phyloP scores from a whole-genome alignment of 2,797 vertebrate species.

The Tenualosa thibaudeaui region DNA sequence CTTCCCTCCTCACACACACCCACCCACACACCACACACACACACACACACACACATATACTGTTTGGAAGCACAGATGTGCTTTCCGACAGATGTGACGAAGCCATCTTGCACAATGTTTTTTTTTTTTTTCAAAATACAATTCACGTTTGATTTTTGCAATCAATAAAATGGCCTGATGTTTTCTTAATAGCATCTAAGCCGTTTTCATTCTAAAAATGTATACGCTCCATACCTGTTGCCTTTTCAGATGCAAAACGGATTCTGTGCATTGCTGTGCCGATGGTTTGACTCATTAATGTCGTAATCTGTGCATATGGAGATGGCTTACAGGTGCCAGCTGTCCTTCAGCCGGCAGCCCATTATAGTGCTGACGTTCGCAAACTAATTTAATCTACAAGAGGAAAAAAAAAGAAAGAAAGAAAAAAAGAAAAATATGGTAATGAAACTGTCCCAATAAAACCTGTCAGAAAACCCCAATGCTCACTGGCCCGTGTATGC shows the following conservation, averaged over 20 bases:
- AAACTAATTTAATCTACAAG: constrained; percentile 11
- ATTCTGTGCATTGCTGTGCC: not conserved
- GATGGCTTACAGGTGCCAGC: not conserved
- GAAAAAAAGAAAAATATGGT: constrained; percentile 26
- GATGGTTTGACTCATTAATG: constrained; percentile 17
- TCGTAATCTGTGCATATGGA: not conserved
- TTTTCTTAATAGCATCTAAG: constrained; percentile 7
- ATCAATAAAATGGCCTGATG: not conserved
- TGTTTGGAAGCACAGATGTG: constrained; percentile 32
- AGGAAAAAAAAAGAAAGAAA: not conserved
- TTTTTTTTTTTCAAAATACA: constrained; percentile 22
- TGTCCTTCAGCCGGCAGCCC: constrained; percentile 6
- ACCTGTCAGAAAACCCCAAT: constrained; percentile 4
- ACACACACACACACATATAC: not conserved
- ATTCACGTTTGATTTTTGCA: not conserved
- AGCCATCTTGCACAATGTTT: constrained; percentile 1
- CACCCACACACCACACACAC: no score
- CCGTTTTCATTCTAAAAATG: not conserved
- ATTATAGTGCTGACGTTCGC: not conserved
- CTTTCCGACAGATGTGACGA: constrained; percentile 37
- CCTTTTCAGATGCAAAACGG: not conserved
- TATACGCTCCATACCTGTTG: not conserved
- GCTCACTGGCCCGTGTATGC: not conserved
- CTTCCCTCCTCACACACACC: not conserved
- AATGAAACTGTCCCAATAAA: constrained; percentile 62